Percentiles rank a stretch among this genome's conserved stretches.
Evolutionary conservation across 2,888 invertebrate species (phyloP).

Genomic region (Philopedon plagiatum): DNA sequence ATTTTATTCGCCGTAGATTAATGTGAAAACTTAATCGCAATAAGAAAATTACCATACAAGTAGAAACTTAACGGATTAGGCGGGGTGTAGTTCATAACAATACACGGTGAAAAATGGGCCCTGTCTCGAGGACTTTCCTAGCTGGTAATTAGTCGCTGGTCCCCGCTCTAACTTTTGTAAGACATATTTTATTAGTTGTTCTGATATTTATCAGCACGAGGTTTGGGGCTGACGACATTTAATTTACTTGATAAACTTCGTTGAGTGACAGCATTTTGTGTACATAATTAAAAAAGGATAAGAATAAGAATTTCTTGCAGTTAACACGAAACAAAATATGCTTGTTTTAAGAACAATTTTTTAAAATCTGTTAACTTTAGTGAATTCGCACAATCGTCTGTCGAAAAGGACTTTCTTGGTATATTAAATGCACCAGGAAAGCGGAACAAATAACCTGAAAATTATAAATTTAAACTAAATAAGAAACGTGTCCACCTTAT

Average conservation of each 20-base stretch:
- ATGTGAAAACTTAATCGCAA: slow-evolving; percentile 45
- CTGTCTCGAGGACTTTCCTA: slow-evolving; percentile 31
- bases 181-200: slow-evolving; percentile 37
- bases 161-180: slow-evolving; percentile 40
- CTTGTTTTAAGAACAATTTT: too few relatives aligned
- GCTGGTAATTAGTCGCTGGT: slow-evolving; percentile 36
- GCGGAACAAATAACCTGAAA: too few relatives aligned
- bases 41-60: slow-evolving; percentile 47
- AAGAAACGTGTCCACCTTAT: too few relatives aligned
- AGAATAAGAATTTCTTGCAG: too few relatives aligned
- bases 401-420: too few relatives aligned
- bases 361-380: too few relatives aligned
- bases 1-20: slow-evolving; percentile 30
- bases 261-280: too few relatives aligned
- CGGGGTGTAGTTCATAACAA: slow-evolving; percentile 47
- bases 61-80: slow-evolving; percentile 43
- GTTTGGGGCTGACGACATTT: slow-evolving; percentile 5
- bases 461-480: too few relatives aligned
- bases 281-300: too few relatives aligned
- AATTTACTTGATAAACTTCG: not conserved
- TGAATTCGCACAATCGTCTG: too few relatives aligned
- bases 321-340: too few relatives aligned
- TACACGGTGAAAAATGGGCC: slow-evolving; percentile 47
- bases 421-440: too few relatives aligned
- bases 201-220: slow-evolving; percentile 11